phyloP scores from a whole-genome alignment of 2,797 vertebrate species.

The Manis javanica region DNA sequence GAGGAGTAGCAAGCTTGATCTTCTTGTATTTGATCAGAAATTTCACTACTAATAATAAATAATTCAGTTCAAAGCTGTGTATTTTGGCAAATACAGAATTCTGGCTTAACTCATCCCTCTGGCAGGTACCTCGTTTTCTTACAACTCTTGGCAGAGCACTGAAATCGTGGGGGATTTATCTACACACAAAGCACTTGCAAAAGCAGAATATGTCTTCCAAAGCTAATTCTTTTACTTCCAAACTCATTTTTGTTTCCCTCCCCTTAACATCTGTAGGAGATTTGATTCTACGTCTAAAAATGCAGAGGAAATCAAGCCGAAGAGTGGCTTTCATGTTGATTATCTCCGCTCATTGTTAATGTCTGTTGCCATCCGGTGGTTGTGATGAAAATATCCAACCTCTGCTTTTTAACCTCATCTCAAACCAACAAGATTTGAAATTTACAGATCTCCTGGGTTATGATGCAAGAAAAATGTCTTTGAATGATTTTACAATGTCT shows the following conservation, averaged over 20 bases:
- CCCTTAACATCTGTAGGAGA: background rate
- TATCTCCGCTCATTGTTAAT: conserved; percentile 50
- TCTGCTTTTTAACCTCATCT: conserved; percentile 62
- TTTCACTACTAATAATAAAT: conserved; percentile 28
- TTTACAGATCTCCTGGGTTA: background rate
- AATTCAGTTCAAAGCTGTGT: background rate
- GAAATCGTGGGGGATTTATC: conserved; percentile 27
- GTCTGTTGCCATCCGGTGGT: conserved; percentile 88
- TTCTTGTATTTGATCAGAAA: background rate
- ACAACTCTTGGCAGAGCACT: background rate
- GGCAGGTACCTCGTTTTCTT: background rate
- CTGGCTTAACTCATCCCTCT: conserved; percentile 5
- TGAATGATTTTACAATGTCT: background rate
- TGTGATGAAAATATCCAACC: conserved; percentile 74
- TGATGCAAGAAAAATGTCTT: conserved; percentile 35
- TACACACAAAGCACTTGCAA: background rate
- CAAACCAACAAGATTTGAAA: background rate
- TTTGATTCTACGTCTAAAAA: conserved; percentile 16
- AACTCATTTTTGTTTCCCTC: background rate
- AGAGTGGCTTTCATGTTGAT: background rate
- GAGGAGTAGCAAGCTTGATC: background rate
- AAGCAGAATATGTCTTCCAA: conserved; percentile 45
- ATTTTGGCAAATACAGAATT: conserved; percentile 32
- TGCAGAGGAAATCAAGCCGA: background rate
- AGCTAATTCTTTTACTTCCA: background rate